Evolutionary conservation across 2,888 invertebrate species (phyloP).

Genomic region (Melipona bicolor): DNA sequence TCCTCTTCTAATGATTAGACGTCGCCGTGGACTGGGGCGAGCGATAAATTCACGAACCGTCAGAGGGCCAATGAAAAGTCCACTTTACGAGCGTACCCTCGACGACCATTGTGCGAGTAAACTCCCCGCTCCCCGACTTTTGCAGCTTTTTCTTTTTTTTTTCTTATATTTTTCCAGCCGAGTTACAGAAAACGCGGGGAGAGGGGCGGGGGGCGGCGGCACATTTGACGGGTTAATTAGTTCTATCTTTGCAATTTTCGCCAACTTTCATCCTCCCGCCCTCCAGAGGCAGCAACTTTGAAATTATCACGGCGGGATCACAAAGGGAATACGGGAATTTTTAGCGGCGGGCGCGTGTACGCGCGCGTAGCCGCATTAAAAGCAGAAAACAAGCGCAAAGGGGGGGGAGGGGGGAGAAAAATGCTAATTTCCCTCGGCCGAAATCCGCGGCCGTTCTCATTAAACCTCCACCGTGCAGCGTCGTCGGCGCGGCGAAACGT

Average conservation of each 20-base stretch:
- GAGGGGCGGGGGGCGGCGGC: neutral
- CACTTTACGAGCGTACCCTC: slow-evolving; percentile 34
- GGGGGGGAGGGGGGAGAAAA: neutral
- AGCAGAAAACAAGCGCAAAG: neutral
- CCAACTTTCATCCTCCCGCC: neutral
- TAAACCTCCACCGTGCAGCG: neutral
- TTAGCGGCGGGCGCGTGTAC: neutral
- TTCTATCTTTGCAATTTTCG: slow-evolving; percentile 1
- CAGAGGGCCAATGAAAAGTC: slow-evolving; percentile 26
- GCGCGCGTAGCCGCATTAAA: slow-evolving; percentile 16
- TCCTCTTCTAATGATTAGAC: slow-evolving; percentile 63
- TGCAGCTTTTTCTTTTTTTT: too few species aligned
- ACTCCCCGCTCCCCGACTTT: neutral
- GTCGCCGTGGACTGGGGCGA: slow-evolving; percentile 33
- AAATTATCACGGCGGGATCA: neutral
- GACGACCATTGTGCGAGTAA: neutral
- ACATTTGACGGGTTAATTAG: neutral
- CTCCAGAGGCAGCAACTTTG: neutral
- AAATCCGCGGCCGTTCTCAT: neutral
- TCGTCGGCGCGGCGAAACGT: slow-evolving; percentile 5
- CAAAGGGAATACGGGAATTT: slow-evolving; percentile 4
- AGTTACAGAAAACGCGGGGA: too few species aligned
- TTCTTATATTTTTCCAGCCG: too few species aligned
- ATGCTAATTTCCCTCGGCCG: slow-evolving; percentile 35
- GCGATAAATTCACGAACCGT: slow-evolving; percentile 62